Percentiles rank a stretch among this genome's conserved stretches.
These are phyloP conservation scores for Denticeps clupeoides DNA, from an alignment of 2,797 vertebrate species.

Conservation along the genomic window DNA sequence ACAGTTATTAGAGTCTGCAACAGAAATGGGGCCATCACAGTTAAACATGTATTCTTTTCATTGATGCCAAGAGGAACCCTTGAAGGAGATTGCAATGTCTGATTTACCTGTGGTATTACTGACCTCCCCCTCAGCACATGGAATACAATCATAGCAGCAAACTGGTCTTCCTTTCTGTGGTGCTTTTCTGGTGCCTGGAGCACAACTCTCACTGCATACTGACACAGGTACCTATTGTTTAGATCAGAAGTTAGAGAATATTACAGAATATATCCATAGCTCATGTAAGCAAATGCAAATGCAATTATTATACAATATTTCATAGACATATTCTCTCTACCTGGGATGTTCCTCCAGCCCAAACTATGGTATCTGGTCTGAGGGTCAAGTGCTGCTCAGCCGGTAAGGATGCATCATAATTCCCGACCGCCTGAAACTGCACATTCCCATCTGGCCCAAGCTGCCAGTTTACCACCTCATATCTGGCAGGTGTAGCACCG, in stretches of 20 bases:
- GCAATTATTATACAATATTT: no score
- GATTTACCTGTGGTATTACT: slow-evolving; percentile 55
- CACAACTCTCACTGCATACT: slow-evolving; percentile 55
- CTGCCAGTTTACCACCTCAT: slow-evolving; percentile 63
- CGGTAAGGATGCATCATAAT: slow-evolving; percentile 51
- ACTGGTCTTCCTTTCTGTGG: slow-evolving; percentile 50
- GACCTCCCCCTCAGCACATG: slow-evolving; percentile 55
- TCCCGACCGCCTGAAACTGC: slow-evolving; percentile 53
- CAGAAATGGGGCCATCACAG: slow-evolving; percentile 19
- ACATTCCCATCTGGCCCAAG: slow-evolving; percentile 33
- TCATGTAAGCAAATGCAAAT: no score
- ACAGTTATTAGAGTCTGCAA: slow-evolving; percentile 61
- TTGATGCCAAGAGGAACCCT: not conserved
- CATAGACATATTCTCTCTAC: slow-evolving; percentile 15
- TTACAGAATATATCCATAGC: no score
- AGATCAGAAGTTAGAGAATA: not conserved
- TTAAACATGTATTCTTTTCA: not conserved
- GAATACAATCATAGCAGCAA: slow-evolving; percentile 54
- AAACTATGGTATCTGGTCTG: slow-evolving; percentile 39
- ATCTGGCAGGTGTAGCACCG: slow-evolving; percentile 47
- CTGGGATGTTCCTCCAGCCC: slow-evolving; percentile 43
- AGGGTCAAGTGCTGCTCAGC: slow-evolving; percentile 45
- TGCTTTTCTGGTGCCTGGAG: slow-evolving; percentile 50
- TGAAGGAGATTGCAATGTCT: no score
- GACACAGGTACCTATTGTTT: slow-evolving; percentile 45